phyloP scores from a whole-genome alignment of 92 coral and sea anemone genomes.

The Zoanthus gigantus region DNA sequence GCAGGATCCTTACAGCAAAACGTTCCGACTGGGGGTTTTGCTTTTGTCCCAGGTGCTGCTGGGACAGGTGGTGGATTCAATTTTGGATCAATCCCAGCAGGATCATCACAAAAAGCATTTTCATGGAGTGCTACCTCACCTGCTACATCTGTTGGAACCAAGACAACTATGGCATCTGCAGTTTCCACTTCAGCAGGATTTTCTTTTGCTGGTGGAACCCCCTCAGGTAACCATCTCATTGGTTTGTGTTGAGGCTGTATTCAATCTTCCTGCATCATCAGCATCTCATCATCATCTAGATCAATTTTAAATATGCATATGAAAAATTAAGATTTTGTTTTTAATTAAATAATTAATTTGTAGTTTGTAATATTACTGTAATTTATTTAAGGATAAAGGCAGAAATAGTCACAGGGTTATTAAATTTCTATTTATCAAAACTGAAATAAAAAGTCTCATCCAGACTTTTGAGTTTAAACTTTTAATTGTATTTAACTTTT shows the following conservation, averaged over 20 bases:
- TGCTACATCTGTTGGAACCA: constrained; percentile 1
- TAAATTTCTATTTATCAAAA: too few relatives aligned
- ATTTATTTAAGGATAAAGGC: too few relatives aligned
- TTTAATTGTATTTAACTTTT: too few relatives aligned
- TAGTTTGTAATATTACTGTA: too few relatives aligned
- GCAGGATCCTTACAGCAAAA: constrained; percentile 35
- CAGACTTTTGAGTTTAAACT: too few relatives aligned
- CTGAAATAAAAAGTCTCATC: too few relatives aligned
- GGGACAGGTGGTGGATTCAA: constrained; percentile 26
- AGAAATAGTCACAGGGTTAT: too few relatives aligned
- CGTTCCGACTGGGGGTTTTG: constrained; percentile 42
- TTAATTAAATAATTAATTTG: too few relatives aligned
- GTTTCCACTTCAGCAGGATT: constrained; percentile 56
- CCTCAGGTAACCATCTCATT: constrained; percentile 8
- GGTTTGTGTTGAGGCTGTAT: too few relatives aligned
- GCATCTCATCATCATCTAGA: neutral
- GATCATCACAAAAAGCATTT: constrained; percentile 28
- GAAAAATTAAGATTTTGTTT: too few relatives aligned
- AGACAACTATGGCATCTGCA: constrained; percentile 33
- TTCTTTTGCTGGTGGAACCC: constrained; percentile 9
- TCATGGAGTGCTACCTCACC: constrained; percentile 22
- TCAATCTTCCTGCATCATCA: neutral
- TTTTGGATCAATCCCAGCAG: constrained; percentile 12
- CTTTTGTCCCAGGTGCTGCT: constrained; percentile 31
- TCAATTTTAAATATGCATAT: neutral